Base-by-base conservation (phyloP, 2,888 invertebrate genomes). In the Chymomyza fuscimana region DNA sequence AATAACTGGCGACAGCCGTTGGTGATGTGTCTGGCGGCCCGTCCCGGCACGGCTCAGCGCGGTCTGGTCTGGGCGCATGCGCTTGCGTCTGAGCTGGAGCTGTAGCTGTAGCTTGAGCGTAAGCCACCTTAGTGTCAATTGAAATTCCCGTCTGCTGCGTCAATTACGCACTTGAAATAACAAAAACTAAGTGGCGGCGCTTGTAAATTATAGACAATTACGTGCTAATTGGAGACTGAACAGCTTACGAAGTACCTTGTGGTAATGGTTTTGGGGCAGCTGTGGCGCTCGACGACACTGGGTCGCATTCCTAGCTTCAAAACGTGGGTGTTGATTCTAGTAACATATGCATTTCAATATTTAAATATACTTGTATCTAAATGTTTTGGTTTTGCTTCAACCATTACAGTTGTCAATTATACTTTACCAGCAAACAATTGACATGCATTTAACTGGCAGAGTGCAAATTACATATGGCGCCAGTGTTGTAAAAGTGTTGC, bases 131-230 rank as follows among this genome's bases (percentile, higher is more conserved):
- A 70, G 67, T 79, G 74, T 78, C 79, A 82, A 80, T 83, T 82
- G 65, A 80, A 86, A 83, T 77, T 82, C 76, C 77, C 76, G 81
- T 75, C 73, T 72, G 75, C 66, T 60, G 67, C 72, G 77, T 76
- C 81, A 85, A 81, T 82, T 83, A 80, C 78, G 71, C 73, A 65
- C 73, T 51, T 51, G 65, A 54, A 69, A 63, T 40, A 50, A 16
- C 60, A 70, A 65, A 62, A 67, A 7, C n/a, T 5, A 64, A 51
- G 60, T 68, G 51, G 63, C 7, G 40, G 50, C 65, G 69, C 62
- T 58, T 70, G 73, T 68, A 73, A 70, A 79, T 79, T 82, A 82
- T 75, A 74, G 77, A 74, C 78, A 85, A 82, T 82, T 86, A 84
- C 79, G 79, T 83, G 88, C 78, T 81, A 85, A 88, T 85, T 85